These are phyloP conservation scores for Peromyscus polionotus DNA, from an alignment of 2,113 vertebrate genomes.

Conservation along the genomic window DNA sequence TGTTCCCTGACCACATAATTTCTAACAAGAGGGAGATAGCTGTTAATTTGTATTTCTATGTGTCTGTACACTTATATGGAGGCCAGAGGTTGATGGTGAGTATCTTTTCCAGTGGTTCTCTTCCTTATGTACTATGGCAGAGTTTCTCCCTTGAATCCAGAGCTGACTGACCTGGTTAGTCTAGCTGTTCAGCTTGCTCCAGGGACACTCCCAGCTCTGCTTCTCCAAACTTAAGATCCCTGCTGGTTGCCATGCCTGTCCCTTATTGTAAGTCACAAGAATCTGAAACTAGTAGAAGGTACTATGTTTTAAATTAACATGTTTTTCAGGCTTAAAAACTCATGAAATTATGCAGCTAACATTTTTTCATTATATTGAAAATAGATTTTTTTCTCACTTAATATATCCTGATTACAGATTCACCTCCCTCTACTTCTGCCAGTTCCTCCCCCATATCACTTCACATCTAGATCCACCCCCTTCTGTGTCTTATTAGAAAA, in stretches of 20 bases:
- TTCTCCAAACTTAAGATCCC: neutral
- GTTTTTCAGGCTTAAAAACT: neutral
- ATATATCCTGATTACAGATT: neutral
- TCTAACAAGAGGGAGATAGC: neutral
- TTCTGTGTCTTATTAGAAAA: neutral
- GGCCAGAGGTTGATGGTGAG: neutral
- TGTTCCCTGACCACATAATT: slow-evolving; percentile 1
- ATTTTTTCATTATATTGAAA: neutral
- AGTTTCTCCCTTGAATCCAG: neutral
- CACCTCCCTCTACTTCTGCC: neutral
- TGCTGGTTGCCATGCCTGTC: neutral
- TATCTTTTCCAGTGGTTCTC: neutral
- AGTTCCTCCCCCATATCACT: neutral
- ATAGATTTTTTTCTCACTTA: neutral
- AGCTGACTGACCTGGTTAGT: neutral
- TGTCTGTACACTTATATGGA: neutral
- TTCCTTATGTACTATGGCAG: neutral
- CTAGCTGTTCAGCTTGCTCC: neutral
- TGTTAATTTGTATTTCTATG: neutral
- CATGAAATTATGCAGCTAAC: neutral
- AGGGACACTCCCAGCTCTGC: neutral
- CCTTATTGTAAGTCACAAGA: neutral
- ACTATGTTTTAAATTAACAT: neutral
- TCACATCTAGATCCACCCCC: neutral
- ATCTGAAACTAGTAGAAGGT: neutral